Percentiles rank a stretch among this genome's conserved stretches.
Conservation (phyloP, 2,797 vertebrate genomes). For the Heterohyrax brucei region DNA sequence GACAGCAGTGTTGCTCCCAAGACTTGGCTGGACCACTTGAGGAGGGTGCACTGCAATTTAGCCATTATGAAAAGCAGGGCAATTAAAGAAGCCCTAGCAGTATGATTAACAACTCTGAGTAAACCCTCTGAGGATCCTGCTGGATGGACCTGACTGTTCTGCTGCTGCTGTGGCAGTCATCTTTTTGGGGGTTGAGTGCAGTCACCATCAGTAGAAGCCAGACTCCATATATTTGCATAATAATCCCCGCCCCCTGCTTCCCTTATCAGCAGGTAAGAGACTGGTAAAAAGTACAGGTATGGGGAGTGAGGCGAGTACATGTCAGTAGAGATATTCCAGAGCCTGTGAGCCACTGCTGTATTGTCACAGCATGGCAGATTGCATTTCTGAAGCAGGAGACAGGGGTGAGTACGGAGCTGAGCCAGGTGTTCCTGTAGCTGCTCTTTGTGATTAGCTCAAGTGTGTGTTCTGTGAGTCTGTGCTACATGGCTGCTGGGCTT, state of each 20-base stretch:
- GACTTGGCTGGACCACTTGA: background rate
- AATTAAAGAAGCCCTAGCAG: constrained; percentile 55
- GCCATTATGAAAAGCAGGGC: background rate
- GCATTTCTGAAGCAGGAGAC: background rate
- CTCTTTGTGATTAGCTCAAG: background rate
- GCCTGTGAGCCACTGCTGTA: background rate
- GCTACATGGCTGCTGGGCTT: background rate
- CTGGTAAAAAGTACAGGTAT: background rate
- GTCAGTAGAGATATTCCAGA: background rate
- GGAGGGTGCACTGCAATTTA: background rate
- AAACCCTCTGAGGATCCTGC: constrained; percentile 11
- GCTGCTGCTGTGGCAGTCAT: background rate
- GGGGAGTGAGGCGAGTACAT: background rate
- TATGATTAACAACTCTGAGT: constrained; percentile 56
- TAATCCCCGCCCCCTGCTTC: background rate
- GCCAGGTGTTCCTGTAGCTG: background rate
- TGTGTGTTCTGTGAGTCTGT: background rate
- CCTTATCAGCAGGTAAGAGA: background rate
- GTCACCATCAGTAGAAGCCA: background rate
- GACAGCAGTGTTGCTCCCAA: background rate
- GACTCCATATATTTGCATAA: background rate
- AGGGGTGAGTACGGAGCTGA: background rate
- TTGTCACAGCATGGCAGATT: background rate
- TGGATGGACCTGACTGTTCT: background rate
- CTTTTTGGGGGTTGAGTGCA: no score